Evolutionary conservation across 2,113 vertebrate genomes (phyloP).

Genomic region (Furnarius figulus): DNA sequence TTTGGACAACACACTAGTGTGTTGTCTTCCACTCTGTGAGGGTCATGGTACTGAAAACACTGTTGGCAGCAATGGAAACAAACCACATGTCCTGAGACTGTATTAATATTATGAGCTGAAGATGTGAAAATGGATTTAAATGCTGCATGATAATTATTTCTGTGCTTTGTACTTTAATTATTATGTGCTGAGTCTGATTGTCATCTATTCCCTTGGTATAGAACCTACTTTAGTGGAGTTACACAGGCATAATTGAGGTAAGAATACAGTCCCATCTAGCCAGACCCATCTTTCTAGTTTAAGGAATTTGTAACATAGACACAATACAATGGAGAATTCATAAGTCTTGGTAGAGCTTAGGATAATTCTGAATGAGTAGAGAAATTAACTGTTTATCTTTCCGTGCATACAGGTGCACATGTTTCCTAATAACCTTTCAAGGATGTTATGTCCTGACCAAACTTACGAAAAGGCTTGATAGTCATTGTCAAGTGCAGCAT

Average conservation of each 20-base stretch:
- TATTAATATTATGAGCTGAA: neutral
- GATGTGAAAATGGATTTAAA: neutral
- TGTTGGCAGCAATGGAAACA: slow-evolving; percentile 1
- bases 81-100: neutral
- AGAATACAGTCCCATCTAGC: neutral
- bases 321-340: neutral
- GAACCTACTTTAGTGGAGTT: neutral
- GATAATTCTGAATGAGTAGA: neutral
- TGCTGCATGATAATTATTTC: neutral
- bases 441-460: neutral
- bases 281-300: neutral
- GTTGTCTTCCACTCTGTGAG: neutral
- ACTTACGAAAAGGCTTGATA: neutral
- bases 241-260: neutral
- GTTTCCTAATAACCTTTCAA: neutral
- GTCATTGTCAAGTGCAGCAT: neutral
- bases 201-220: neutral
- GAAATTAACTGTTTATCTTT: neutral
- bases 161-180: slow-evolving; percentile 21
- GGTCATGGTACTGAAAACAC: neutral
- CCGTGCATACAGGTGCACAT: fast-evolving
- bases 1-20: neutral
- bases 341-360: neutral
- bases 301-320: neutral
- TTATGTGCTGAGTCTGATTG: neutral